A percentile compares a stretch with the other conserved stretches of the same genome.
Evolutionary conservation across 64 coral and sea anemone species (phyloP).

Genomic region (Porites lutea): DNA sequence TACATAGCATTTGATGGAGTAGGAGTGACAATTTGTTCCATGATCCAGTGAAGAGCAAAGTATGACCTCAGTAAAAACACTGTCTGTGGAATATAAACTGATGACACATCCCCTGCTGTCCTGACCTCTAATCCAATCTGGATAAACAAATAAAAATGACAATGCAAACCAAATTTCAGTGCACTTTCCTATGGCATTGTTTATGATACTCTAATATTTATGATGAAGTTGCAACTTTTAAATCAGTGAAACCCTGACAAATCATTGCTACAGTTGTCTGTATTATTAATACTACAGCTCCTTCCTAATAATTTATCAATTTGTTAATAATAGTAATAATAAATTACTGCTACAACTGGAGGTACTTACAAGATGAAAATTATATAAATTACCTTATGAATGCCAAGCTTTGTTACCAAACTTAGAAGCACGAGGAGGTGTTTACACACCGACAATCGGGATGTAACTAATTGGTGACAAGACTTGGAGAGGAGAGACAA

Average conservation of each 20-base stretch:
- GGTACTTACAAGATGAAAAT: too few species aligned
- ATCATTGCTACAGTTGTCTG: too few species aligned
- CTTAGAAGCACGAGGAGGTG: conserved; percentile 64
- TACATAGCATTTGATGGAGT: conserved; percentile 94
- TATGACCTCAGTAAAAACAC: conserved; percentile 68
- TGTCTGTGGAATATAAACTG: conserved; percentile 80
- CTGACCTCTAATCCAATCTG: conserved; percentile 84
- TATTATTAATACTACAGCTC: too few species aligned
- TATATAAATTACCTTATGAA: neutral
- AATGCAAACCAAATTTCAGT: too few species aligned
- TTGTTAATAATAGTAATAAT: too few species aligned
- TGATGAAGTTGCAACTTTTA: too few species aligned
- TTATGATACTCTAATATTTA: too few species aligned
- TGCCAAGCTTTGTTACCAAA: conserved; percentile 48
- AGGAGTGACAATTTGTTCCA: conserved; percentile 63
- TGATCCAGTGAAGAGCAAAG: conserved; percentile 81
- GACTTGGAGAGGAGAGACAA: conserved; percentile 4
- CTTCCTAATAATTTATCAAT: too few species aligned
- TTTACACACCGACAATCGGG: conserved; percentile 62
- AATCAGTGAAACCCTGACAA: too few species aligned
- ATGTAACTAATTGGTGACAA: conserved; percentile 59
- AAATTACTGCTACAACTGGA: too few species aligned
- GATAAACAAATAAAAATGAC: neutral
- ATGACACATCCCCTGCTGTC: conserved; percentile 60
- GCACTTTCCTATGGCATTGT: too few species aligned